Evolutionary conservation across 2,113 vertebrate species (phyloP).

Genomic region (Chloropsis cyanopogon): DNA sequence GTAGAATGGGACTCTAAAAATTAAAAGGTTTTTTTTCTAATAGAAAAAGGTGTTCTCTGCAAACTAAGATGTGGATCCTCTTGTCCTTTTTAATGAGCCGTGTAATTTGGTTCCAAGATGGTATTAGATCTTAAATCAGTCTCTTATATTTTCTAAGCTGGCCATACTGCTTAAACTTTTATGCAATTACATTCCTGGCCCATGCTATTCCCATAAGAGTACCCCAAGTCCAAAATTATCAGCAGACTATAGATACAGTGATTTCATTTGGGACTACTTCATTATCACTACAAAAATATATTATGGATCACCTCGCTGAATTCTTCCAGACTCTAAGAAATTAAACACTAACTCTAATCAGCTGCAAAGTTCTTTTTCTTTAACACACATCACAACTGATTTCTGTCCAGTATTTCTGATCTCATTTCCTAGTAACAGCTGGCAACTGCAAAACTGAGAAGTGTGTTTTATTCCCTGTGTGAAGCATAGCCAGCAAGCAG

Average conservation of each 20-base stretch:
- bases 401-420: not conserved
- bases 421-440: slow-evolving; percentile 5
- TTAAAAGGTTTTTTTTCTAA: not conserved
- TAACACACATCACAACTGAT: not conserved
- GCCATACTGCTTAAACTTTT: not conserved
- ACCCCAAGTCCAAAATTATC: not conserved
- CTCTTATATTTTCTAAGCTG: not conserved
- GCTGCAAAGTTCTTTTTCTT: not conserved
- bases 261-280: not conserved
- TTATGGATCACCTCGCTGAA: not conserved
- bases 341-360: not conserved
- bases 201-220: not conserved
- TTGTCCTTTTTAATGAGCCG: not conserved
- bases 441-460: not conserved
- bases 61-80: not conserved
- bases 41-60: not conserved
- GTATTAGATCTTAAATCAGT: not conserved
- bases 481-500: not conserved
- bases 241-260: not conserved
- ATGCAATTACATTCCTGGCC: not conserved
- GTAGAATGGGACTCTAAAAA: not conserved
- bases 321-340: not conserved
- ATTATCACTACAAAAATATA: not conserved
- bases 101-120: not conserved
- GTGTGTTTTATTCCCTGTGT: not conserved